phyloP scores from a whole-genome alignment of 1,140 invertebrate genomes.

The Glossosoma conforme region DNA sequence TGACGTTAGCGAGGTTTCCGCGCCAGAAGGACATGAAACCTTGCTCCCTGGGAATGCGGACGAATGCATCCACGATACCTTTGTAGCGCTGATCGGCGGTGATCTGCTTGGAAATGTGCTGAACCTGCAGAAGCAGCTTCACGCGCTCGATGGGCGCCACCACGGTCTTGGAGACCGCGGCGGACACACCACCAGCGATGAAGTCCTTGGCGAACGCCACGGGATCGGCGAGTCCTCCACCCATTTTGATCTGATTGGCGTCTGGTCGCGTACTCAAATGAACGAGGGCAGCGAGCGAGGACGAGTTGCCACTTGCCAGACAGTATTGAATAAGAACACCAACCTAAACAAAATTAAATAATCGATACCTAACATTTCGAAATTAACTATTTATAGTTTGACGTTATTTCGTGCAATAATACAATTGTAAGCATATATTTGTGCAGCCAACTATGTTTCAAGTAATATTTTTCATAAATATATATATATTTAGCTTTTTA shows the following conservation, averaged over 20 bases:
- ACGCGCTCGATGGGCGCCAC: conserved; percentile 91
- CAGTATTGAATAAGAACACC: too few relatives aligned
- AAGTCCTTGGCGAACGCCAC: conserved; percentile 72
- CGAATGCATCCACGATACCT: conserved; percentile 81
- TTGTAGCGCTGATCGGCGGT: conserved; percentile 73
- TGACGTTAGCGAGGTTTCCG: conserved; percentile 91
- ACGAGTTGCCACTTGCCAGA: not conserved
- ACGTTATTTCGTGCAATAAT: too few relatives aligned
- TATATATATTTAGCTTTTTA: too few relatives aligned
- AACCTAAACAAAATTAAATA: too few relatives aligned
- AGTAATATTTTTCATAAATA: too few relatives aligned
- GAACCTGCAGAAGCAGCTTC: conserved; percentile 88
- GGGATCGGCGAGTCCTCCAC: conserved; percentile 51
- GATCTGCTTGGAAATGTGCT: conserved; percentile 83
- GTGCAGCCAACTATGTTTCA: too few relatives aligned
- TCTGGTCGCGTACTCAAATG: conserved; percentile 20
- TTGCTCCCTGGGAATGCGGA: conserved; percentile 84
- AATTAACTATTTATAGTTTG: too few relatives aligned
- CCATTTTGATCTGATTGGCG: conserved; percentile 46
- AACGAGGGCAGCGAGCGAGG: conserved; percentile 15
- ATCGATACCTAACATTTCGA: too few relatives aligned
- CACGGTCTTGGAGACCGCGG: conserved; percentile 83
- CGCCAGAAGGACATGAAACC: conserved; percentile 88
- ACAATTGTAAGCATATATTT: too few relatives aligned
- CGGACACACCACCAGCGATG: conserved; percentile 81